Evolutionary conservation across 2,797 vertebrate genomes (phyloP).

Genomic region (Bradypus variegatus): DNA sequence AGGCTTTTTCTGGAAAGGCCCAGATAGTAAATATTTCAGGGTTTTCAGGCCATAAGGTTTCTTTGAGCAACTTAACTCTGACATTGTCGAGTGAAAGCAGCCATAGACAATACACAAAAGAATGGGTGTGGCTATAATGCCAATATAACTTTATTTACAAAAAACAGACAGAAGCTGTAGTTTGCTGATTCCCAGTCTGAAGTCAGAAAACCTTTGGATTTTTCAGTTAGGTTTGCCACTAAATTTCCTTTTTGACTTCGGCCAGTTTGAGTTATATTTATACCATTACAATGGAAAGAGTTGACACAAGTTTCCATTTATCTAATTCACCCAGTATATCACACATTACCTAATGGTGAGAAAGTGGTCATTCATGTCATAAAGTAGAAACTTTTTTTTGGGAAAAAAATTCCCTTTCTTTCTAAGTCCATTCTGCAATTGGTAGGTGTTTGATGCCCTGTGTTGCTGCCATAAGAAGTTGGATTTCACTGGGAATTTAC

Average conservation of each 20-base stretch:
- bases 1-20: background rate
- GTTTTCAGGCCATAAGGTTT: background rate
- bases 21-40: background rate
- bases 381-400: background rate
- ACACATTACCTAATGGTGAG: background rate
- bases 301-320: background rate
- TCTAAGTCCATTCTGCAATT: background rate
- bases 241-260: background rate
- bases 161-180: background rate
- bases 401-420: background rate
- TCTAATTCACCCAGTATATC: background rate
- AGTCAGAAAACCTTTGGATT: background rate
- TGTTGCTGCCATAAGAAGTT: background rate
- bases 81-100: background rate
- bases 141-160: conserved; percentile 21
- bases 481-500: background rate
- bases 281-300: background rate
- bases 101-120: background rate
- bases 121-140: background rate
- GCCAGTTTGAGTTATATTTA: background rate
- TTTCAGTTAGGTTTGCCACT: background rate
- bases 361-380: background rate
- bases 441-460: background rate
- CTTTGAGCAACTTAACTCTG: background rate
- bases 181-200: background rate